phyloP scores from a whole-genome alignment of 2,113 vertebrate genomes.

The Pelobates fuscus region DNA sequence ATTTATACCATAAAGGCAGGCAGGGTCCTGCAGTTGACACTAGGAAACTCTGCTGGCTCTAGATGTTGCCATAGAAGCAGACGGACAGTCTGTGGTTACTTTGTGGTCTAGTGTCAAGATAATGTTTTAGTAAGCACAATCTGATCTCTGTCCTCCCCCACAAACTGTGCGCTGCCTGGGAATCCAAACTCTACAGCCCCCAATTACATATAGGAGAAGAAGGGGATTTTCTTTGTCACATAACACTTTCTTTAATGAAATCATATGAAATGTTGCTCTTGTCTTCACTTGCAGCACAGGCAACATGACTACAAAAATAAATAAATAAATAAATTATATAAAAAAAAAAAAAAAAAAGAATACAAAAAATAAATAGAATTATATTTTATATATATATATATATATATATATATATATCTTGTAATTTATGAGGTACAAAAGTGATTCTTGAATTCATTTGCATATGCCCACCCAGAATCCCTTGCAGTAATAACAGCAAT shows the following conservation, averaged over 20 bases:
- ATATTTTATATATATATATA: too few species aligned
- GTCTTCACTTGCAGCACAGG: not conserved
- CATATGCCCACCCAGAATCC: too few species aligned
- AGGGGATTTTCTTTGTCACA: not conserved
- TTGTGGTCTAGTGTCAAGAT: slow-evolving; percentile 44
- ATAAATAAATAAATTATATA: too few species aligned
- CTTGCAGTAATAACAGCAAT: too few species aligned
- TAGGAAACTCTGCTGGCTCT: slow-evolving; percentile 18
- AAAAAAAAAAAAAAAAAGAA: too few species aligned
- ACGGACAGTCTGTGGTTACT: slow-evolving; percentile 39
- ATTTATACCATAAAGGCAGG: slow-evolving; percentile 4
- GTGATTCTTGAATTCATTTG: too few species aligned
- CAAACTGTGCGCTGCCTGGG: not conserved
- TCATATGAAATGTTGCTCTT: not conserved
- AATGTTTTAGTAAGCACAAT: slow-evolving; percentile 47
- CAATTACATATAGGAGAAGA: too few species aligned
- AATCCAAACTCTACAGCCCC: slow-evolving; percentile 14
- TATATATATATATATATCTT: too few species aligned
- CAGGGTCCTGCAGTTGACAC: slow-evolving; percentile 15
- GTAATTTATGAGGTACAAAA: too few species aligned
- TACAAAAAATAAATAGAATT: too few species aligned
- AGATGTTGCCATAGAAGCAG: slow-evolving; percentile 43
- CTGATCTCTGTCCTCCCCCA: slow-evolving; percentile 30
- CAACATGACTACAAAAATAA: too few species aligned
- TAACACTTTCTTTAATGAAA: not conserved